Conservation (phyloP, 2,797 vertebrate genomes). For the Lates japonicus region DNA sequence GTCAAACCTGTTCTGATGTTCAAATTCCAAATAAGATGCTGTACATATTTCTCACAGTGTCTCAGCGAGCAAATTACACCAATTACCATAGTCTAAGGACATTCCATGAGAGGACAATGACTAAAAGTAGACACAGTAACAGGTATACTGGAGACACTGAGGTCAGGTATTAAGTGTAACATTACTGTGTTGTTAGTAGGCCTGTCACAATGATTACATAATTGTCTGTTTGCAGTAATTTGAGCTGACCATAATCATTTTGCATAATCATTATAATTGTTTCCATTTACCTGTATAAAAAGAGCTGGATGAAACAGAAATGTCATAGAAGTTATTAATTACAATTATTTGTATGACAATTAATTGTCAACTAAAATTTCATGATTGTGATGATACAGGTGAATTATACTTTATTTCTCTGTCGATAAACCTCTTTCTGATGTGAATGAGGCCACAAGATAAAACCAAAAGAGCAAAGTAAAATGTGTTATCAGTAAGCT, state of each 20-base stretch:
- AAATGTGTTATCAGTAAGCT: not conserved
- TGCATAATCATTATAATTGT: no score
- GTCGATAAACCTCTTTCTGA: not conserved
- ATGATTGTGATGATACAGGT: not conserved
- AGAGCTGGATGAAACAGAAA: no score
- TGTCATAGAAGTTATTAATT: no score
- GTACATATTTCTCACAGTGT: constrained; percentile 57
- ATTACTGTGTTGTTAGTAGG: not conserved
- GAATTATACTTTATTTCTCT: constrained; percentile 17
- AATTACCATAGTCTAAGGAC: constrained; percentile 37
- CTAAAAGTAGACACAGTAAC: constrained; percentile 13
- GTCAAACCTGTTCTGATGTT: constrained; percentile 48
- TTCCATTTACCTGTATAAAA: no score
- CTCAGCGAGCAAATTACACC: constrained; percentile 32
- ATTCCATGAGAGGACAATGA: constrained; percentile 46
- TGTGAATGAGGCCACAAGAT: not conserved
- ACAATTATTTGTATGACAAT: no score
- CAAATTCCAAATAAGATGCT: constrained; percentile 53
- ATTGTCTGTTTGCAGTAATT: no score
- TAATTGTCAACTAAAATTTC: no score
- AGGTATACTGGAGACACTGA: not conserved
- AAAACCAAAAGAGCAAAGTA: not conserved
- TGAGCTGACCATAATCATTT: no score
- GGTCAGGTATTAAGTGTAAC: constrained; percentile 4
- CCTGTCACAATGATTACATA: no score